A percentile compares a stretch with the other conserved stretches of the same genome.
Evolutionary conservation across 2,113 vertebrate genomes (phyloP).

Genomic region (Tragelaphus scriptus): DNA sequence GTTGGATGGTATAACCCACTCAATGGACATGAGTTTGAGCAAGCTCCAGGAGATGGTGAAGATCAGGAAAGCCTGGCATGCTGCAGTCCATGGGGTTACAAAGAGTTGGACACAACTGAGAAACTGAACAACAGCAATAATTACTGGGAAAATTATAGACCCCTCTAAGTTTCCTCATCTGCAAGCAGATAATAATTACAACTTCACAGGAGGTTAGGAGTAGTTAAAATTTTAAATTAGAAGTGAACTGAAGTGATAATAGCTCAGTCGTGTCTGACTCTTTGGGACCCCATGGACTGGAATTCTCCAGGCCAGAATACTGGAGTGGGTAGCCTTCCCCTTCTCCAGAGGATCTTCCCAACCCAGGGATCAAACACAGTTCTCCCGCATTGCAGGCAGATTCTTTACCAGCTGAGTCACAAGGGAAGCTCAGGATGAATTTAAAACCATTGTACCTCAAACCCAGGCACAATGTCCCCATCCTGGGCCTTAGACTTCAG

Average conservation of each 20-base stretch:
- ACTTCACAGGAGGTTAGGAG: background rate
- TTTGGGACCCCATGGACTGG: fast-evolving
- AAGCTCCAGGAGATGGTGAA: background rate
- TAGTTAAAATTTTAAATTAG: background rate
- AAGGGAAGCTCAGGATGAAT: background rate
- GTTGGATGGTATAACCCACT: background rate
- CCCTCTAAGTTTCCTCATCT: background rate
- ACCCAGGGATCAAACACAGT: background rate
- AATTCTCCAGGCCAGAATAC: background rate
- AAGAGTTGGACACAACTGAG: background rate
- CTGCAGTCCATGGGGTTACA: background rate
- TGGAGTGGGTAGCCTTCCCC: background rate
- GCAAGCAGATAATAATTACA: background rate
- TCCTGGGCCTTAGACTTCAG: background rate
- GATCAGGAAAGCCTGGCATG: background rate
- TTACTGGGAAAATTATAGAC: background rate
- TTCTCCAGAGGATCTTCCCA: background rate
- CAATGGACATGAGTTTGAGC: background rate
- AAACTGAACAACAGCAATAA: background rate
- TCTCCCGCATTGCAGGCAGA: background rate
- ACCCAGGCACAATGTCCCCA: too few species aligned
- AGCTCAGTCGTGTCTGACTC: background rate
- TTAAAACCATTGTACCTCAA: background rate
- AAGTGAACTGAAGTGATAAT: background rate
- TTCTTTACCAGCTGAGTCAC: background rate